A percentile compares a stretch with the other conserved stretches of the same genome.
Conservation (phyloP, 2,888 invertebrate species). For the Venusia cambrica region DNA sequence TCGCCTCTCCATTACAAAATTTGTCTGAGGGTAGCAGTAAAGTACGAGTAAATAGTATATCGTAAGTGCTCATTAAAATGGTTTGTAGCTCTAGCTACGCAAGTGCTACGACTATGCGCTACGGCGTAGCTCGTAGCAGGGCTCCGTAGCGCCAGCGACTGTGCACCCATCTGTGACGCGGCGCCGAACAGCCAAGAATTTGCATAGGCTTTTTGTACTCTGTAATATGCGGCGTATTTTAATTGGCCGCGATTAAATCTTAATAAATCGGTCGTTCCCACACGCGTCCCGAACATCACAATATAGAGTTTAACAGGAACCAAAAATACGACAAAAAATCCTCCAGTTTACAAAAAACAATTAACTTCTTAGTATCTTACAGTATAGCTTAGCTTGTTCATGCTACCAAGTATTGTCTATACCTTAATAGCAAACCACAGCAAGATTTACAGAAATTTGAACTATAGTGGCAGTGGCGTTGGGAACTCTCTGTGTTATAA, state of each 20-base stretch:
- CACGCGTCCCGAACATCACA: slow-evolving; percentile 42
- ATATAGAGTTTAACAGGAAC: slow-evolving; percentile 6
- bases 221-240: slow-evolving; percentile 69
- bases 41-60: too few species aligned
- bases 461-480: too few species aligned
- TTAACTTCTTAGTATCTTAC: too few species aligned
- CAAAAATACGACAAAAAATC: not conserved
- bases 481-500: too few species aligned
- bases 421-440: too few species aligned
- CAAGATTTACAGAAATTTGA: too few species aligned
- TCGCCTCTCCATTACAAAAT: too few species aligned
- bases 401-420: too few species aligned
- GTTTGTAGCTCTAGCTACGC: slow-evolving; percentile 5
- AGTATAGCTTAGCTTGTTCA: too few species aligned
- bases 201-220: slow-evolving; percentile 64
- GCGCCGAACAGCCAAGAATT: slow-evolving; percentile 48
- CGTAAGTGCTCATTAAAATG: not conserved
- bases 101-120: slow-evolving; percentile 35
- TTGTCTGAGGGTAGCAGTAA: too few species aligned
- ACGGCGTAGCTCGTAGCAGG: slow-evolving; percentile 45
- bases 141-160: slow-evolving; percentile 37
- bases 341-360: too few species aligned
- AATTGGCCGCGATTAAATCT: slow-evolving; percentile 76
- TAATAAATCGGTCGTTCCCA: slow-evolving; percentile 74
- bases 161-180: slow-evolving; percentile 34